Evolutionary conservation across 2,888 invertebrate species (phyloP), one percentile per base, ranked within the genome.

Genomic region (Spatulosminthurus flaviceps): DNA sequence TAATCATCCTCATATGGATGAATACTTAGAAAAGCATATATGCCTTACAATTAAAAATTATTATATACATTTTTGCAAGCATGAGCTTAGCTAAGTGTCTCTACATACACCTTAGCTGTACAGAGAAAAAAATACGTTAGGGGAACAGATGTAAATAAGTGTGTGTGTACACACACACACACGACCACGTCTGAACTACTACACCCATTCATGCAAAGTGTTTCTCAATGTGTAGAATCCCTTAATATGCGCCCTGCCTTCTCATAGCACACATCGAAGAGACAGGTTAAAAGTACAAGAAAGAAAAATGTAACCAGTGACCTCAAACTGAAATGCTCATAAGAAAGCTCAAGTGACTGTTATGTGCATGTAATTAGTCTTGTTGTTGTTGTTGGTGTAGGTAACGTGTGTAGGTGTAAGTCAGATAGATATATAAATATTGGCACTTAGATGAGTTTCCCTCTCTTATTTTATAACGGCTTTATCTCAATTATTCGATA

Each of bases 401-500:
- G 73, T 73, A 73, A 73, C 21, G 73, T 73, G 73, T 73, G 73
- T 73, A 61, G 73, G 73, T 43, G 73, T 16, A 43, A 4, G 21
- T n/a, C n/a, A n/a, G n/a, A n/a, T n/a, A n/a, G n/a, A n/a, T n/a
- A n/a, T n/a, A n/a, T n/a, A n/a, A n/a, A n/a, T 67, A 51, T 51
- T 51, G 51, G 51, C 51, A 51, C 51, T 51, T 51, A 51, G 16
- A 34, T 34, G 34, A 19, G 7, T 51, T 51, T 51, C 16, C 51
- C 51, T 19, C 51, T 51, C 9, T 51, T 51, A 51, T 51, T 51
- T 51, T 51, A 51, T 51, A 51, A 51, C 51, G 51, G 51, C 51
- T 19, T n/a, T n/a, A n/a, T n/a, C 16, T 2, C 51, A 51, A 51
- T 4, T 16, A 4, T 51, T 51, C 19, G 16, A 51, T 51, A 51